A percentile compares a stretch with the other conserved stretches of the same genome.
phyloP scores from a whole-genome alignment of 2,797 vertebrate species.

The Lithobates sylvaticus region DNA sequence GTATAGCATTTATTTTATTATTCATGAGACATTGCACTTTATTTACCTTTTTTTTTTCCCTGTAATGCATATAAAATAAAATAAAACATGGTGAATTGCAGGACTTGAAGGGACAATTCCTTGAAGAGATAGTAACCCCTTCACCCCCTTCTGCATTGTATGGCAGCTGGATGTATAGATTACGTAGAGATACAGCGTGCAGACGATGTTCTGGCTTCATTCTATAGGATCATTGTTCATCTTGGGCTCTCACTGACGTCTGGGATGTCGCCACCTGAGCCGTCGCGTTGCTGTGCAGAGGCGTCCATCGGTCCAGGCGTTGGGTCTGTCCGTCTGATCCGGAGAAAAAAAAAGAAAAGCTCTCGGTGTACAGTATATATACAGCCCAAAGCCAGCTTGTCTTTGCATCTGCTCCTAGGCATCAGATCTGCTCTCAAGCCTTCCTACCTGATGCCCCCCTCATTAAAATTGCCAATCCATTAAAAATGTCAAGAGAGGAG shows the following conservation, averaged over 20 bases:
- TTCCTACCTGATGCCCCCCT: not conserved
- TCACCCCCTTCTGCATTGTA: not conserved
- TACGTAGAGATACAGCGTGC: not conserved
- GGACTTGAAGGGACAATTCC: not conserved
- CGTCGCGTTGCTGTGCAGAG: not conserved
- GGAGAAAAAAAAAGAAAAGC: too few species aligned
- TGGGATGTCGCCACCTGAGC: not conserved
- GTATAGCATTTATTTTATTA: not conserved
- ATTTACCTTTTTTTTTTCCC: not conserved
- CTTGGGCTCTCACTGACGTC: not conserved
- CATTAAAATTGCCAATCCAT: constrained; percentile 40
- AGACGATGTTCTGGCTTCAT: not conserved
- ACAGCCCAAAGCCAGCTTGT: not conserved
- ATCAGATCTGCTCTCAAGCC: not conserved
- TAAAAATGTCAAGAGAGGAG: constrained; percentile 39
- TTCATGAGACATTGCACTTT: not conserved
- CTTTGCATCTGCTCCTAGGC: constrained; percentile 3
- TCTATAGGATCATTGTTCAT: constrained; percentile 21
- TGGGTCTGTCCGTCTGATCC: not conserved
- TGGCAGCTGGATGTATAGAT: constrained; percentile 7
- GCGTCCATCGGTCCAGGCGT: not conserved
- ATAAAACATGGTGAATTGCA: not conserved
- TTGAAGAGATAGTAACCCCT: not conserved
- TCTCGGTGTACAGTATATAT: too few species aligned
- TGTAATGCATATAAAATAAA: not conserved